Percentiles rank a stretch among this genome's conserved stretches.
These are phyloP conservation scores for Melangyna quadrimaculata DNA, from an alignment of 2,888 invertebrate genomes.

Conservation along the genomic window DNA sequence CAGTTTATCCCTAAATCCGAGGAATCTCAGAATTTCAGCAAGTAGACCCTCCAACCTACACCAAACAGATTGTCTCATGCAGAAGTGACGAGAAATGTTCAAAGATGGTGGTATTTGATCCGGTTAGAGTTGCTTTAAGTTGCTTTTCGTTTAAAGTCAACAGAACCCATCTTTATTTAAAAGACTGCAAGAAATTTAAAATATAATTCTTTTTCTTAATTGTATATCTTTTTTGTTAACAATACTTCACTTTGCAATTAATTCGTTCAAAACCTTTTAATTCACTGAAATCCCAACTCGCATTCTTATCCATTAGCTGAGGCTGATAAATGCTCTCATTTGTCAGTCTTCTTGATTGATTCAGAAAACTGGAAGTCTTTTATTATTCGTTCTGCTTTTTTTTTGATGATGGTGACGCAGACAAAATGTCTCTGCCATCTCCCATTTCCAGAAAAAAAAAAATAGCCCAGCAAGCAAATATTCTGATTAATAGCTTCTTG, in stretches of 20 bases:
- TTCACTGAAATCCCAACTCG: neutral
- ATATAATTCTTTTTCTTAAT: too few relatives aligned
- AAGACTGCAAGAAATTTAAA: too few relatives aligned
- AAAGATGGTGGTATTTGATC: too few relatives aligned
- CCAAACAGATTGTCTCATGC: too few relatives aligned
- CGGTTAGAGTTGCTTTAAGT: too few relatives aligned
- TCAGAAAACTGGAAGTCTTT: neutral
- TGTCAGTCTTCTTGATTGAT: conserved; percentile 27
- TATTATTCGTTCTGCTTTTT: neutral
- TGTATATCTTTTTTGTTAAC: neutral
- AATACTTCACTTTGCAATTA: neutral
- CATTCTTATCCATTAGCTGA: neutral
- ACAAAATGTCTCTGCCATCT: conserved; percentile 18
- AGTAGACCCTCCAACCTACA: too few relatives aligned
- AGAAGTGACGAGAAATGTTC: too few relatives aligned
- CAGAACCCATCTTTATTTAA: too few relatives aligned
- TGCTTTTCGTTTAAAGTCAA: too few relatives aligned
- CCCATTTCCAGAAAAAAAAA: neutral
- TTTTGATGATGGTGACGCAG: conserved; percentile 15
- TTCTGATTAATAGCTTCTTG: conserved; percentile 42
- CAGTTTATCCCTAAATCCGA: too few relatives aligned
- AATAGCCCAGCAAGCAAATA: conserved; percentile 18
- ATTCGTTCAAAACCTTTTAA: neutral
- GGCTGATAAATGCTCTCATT: conserved; percentile 22
- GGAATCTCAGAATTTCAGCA: too few relatives aligned